Percentiles rank a stretch among this genome's conserved stretches.
Conservation (phyloP, 2,797 vertebrate species). For the Coccyzus lansbergi region DNA sequence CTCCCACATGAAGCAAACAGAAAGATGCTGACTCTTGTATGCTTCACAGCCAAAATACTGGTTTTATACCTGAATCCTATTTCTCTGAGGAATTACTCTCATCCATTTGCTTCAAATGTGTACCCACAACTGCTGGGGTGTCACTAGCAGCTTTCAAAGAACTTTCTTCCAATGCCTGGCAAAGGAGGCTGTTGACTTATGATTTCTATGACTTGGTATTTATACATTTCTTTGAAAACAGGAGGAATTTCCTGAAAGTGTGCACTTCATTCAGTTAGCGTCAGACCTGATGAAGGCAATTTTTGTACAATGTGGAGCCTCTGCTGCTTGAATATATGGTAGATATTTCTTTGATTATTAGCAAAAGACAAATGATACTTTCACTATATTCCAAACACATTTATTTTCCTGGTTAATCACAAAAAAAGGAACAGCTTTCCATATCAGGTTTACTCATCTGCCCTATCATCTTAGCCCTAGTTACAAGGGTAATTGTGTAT, state of each 20-base stretch:
- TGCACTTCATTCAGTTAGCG: background rate
- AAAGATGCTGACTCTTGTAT: background rate
- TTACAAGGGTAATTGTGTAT: background rate
- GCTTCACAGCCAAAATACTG: background rate
- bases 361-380: background rate
- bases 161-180: background rate
- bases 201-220: background rate
- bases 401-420: background rate
- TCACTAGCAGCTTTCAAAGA: background rate
- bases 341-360: background rate
- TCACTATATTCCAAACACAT: background rate
- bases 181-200: background rate
- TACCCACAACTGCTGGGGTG: background rate
- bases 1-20: background rate
- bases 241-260: background rate
- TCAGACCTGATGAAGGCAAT: background rate
- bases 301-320: background rate
- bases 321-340: background rate
- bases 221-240: background rate
- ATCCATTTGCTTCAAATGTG: background rate
- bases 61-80: background rate
- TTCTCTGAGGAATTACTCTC: background rate
- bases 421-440: background rate
- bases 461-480: background rate
- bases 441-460: background rate